Conservation (phyloP, 2,113 vertebrate species). For the Mus pahari region DNA sequence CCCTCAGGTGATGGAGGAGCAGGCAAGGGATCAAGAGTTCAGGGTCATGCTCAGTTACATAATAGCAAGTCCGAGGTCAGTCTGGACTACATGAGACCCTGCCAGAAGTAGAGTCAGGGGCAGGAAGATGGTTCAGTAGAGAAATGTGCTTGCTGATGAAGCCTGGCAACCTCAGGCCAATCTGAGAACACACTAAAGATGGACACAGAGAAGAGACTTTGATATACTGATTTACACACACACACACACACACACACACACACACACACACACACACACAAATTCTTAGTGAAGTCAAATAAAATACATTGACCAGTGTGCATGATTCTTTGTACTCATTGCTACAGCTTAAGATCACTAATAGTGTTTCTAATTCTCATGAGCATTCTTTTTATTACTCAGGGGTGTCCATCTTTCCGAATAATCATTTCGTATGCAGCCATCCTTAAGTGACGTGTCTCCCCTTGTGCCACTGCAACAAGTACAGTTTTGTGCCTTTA, state of each 20-base stretch:
- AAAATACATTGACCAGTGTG: background rate
- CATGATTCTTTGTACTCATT: background rate
- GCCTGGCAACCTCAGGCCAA: background rate
- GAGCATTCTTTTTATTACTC: constrained; percentile 12
- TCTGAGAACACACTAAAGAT: background rate
- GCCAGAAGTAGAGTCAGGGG: no score
- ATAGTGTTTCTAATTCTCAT: background rate
- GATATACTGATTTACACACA: background rate
- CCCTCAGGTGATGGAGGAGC: no score
- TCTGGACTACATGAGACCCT: background rate
- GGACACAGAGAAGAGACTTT: background rate
- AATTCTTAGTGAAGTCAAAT: background rate
- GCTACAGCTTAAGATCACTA: background rate
- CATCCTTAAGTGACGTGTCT: background rate
- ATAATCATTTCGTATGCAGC: background rate
- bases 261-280: background rate
- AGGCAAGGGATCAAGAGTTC: background rate
- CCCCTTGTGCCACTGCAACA: background rate
- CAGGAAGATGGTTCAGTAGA: background rate
- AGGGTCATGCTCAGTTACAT: background rate
- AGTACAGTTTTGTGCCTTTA: background rate
- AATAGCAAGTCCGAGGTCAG: background rate
- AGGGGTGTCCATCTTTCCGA: background rate
- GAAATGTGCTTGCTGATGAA: background rate
- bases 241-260: background rate